These are phyloP conservation scores for Asteroscopus sphinx DNA, from an alignment of 2,888 invertebrate genomes.

Conservation along the genomic window DNA sequence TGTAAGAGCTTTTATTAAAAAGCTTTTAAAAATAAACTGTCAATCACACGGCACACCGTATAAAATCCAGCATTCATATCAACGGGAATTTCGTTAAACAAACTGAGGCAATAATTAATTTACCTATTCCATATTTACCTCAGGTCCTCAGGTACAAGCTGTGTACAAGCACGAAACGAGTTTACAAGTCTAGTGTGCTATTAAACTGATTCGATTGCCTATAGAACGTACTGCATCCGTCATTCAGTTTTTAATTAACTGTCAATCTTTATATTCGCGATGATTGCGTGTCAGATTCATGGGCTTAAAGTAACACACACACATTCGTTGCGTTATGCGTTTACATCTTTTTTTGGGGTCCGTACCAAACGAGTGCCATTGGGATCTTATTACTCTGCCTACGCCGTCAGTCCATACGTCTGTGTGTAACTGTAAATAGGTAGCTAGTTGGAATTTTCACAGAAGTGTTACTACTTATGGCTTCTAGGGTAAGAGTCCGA, in stretches of 20 bases:
- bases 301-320: slow-evolving; percentile 31
- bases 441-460: no score
- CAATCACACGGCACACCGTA: no score
- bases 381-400: no score
- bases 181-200: slow-evolving; percentile 42
- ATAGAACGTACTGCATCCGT: slow-evolving; percentile 29
- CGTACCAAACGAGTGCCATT: no score
- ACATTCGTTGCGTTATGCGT: neutral
- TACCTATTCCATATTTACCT: slow-evolving; percentile 26
- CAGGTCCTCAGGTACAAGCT: no score
- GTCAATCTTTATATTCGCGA: slow-evolving; percentile 53
- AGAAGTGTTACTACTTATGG: no score
- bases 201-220: slow-evolving; percentile 30
- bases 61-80: neutral
- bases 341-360: no score
- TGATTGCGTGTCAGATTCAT: slow-evolving; percentile 44
- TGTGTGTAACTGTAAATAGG: no score
- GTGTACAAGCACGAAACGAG: slow-evolving; percentile 20
- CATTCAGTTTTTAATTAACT: slow-evolving; percentile 61
- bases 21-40: no score
- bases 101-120: slow-evolving; percentile 27
- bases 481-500: no score
- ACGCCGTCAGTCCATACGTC: no score
- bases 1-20: no score
- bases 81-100: slow-evolving; percentile 7